Evolutionary conservation across 2,113 vertebrate genomes (phyloP).

Genomic region (Trogon surrucura): DNA sequence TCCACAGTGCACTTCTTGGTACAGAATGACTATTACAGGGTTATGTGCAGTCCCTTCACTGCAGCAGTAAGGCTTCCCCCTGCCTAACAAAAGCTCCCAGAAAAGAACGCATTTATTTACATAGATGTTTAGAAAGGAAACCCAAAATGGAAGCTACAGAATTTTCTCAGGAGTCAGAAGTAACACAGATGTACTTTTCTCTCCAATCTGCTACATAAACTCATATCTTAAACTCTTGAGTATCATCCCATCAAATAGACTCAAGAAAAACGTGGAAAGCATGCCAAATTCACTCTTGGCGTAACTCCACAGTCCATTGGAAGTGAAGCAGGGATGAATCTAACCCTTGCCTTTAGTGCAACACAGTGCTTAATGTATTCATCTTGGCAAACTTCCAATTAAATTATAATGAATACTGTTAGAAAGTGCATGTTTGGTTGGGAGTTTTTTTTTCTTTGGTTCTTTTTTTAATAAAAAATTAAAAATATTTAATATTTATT

Average conservation of each 20-base stretch:
- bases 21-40: background rate
- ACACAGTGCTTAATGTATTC: background rate
- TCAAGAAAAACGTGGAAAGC: background rate
- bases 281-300: background rate
- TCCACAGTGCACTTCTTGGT: background rate
- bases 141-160: background rate
- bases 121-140: background rate
- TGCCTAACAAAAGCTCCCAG: background rate
- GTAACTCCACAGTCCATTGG: background rate
- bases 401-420: background rate
- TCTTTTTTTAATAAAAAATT: background rate
- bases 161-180: background rate
- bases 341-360: background rate
- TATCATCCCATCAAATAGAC: background rate
- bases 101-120: background rate
- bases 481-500: constrained; percentile 37
- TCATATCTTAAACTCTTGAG: background rate
- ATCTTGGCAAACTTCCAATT: background rate
- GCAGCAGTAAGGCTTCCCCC: background rate
- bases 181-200: background rate
- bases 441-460: background rate
- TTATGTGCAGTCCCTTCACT: background rate
- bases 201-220: background rate
- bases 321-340: background rate
- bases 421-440: background rate